Percentiles rank a stretch among this genome's conserved stretches.
phyloP scores from a whole-genome alignment of 2,888 invertebrate species.

The Alcis repandata region DNA sequence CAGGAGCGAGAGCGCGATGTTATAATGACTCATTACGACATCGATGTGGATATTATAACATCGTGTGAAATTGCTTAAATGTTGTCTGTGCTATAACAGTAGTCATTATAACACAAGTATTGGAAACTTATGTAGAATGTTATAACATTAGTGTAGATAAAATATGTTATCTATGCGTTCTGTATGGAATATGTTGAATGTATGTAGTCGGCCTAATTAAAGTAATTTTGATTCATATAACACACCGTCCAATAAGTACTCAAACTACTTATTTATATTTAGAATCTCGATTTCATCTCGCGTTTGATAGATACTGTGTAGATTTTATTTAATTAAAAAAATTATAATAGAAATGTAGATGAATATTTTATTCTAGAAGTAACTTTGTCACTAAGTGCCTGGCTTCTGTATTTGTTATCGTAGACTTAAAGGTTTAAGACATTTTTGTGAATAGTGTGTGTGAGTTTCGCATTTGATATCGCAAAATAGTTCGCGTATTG shows the following conservation, averaged over 20 bases:
- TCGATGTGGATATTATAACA: too few relatives aligned
- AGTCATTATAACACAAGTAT: too few relatives aligned
- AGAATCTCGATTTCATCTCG: neutral
- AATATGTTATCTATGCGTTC: too few relatives aligned
- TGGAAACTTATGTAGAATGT: too few relatives aligned
- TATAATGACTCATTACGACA: too few relatives aligned
- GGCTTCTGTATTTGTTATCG: constrained; percentile 53
- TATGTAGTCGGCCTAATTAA: neutral
- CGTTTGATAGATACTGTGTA: constrained; percentile 1
- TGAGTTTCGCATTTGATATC: neutral
- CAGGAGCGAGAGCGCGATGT: too few relatives aligned
- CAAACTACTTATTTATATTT: neutral
- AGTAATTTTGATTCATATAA: neutral
- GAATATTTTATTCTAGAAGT: constrained; percentile 35
- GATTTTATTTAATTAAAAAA: neutral
- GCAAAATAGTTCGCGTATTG: too few relatives aligned
- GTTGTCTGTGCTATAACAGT: too few relatives aligned
- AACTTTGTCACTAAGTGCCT: constrained; percentile 71
- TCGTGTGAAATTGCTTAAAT: too few relatives aligned
- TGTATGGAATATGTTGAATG: too few relatives aligned
- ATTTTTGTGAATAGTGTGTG: neutral
- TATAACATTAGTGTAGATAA: too few relatives aligned
- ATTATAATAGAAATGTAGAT: neutral
- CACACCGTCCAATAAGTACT: constrained; percentile 1
- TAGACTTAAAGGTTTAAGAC: neutral